phyloP scores from a whole-genome alignment of 2,113 vertebrate species.

The Callaeas wilsoni region DNA sequence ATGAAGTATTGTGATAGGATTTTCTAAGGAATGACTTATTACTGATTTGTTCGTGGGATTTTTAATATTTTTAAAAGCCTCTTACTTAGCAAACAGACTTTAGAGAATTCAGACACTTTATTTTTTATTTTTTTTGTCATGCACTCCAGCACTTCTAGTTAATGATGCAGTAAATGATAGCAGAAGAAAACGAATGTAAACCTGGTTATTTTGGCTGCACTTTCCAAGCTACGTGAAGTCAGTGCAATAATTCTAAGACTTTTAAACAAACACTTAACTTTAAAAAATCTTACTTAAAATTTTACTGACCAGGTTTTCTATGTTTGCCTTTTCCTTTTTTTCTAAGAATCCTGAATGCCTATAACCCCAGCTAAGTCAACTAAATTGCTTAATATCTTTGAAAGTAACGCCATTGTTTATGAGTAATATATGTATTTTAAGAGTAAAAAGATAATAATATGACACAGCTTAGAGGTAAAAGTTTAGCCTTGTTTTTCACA shows the following conservation, averaged over 20 bases:
- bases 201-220: neutral
- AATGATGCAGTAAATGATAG: conserved; percentile 4
- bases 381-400: neutral
- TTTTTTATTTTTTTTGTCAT: neutral
- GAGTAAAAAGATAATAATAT: neutral
- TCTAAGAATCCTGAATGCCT: neutral
- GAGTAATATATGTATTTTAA: neutral
- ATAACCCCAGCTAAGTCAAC: neutral
- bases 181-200: neutral
- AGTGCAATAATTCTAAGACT: neutral
- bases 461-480: neutral
- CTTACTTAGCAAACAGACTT: neutral
- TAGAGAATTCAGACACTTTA: conserved; percentile 22
- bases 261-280: neutral
- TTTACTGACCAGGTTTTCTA: neutral
- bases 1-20: neutral
- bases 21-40: neutral
- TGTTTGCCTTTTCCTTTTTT: neutral
- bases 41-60: neutral
- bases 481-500: neutral
- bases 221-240: neutral
- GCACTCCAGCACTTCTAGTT: conserved; percentile 43
- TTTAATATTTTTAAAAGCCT: neutral
- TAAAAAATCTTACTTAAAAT: neutral
- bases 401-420: neutral